Evolutionary conservation across 2,797 vertebrate species (phyloP).

Genomic region (Ceryle rudis): DNA sequence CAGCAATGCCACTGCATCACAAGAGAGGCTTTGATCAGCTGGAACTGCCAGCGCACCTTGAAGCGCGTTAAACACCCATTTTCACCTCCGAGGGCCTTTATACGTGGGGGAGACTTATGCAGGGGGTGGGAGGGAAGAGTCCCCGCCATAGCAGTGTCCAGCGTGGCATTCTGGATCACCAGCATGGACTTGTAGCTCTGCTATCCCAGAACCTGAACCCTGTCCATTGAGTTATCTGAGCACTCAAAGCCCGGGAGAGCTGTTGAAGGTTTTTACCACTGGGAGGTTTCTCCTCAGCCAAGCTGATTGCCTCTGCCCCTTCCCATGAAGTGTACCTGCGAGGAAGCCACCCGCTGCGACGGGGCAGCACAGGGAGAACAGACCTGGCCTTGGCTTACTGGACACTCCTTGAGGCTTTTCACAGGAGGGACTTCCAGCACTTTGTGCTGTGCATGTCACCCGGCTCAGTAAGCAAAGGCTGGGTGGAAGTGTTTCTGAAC

Average conservation of each 20-base stretch:
- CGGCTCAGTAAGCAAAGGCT: background rate
- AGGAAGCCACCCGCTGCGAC: background rate
- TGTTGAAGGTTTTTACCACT: background rate
- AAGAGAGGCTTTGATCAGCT: slow-evolving; percentile 44
- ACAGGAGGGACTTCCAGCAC: background rate
- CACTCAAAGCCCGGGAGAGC: background rate
- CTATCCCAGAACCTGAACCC: background rate
- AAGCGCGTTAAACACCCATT: background rate
- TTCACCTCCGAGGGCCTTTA: background rate
- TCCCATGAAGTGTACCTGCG: background rate
- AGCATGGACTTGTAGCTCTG: background rate
- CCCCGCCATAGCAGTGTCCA: background rate
- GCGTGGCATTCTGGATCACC: background rate
- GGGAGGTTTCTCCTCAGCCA: background rate
- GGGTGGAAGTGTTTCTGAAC: background rate
- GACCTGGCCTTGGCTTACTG: background rate
- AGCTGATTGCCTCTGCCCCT: background rate
- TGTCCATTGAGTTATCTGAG: accelerated
- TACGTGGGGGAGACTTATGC: accelerated
- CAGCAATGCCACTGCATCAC: slow-evolving; percentile 20
- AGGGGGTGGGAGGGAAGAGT: background rate
- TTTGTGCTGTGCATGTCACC: background rate
- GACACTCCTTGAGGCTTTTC: background rate
- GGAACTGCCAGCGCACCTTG: slow-evolving; percentile 6
- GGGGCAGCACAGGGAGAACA: background rate